Evolutionary conservation across 2,113 vertebrate genomes (phyloP).

Genomic region (Marcusenius ussheri): DNA sequence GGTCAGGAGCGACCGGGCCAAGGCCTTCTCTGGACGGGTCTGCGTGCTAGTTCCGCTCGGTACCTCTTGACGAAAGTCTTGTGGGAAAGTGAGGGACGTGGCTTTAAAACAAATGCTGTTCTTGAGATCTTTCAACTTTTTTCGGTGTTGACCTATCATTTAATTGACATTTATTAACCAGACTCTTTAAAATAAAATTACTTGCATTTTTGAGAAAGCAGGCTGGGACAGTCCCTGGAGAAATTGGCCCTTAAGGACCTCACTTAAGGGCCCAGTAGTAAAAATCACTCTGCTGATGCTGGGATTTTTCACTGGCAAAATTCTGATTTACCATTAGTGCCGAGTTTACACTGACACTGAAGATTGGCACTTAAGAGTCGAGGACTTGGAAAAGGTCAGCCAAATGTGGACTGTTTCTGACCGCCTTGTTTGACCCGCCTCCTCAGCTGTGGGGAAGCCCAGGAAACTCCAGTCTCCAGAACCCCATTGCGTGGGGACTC

Average conservation of each 20-base stretch:
- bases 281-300: background rate
- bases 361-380: background rate
- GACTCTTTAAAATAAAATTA: background rate
- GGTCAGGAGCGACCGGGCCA: background rate
- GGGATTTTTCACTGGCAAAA: background rate
- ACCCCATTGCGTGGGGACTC: background rate
- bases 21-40: background rate
- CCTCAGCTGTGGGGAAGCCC: background rate
- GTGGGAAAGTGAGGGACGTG: background rate
- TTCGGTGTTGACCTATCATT: background rate
- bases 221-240: background rate
- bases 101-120: background rate
- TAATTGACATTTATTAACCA: background rate
- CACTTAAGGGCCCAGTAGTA: background rate
- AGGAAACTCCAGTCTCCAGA: background rate
- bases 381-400: background rate
- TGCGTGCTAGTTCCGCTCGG: background rate
- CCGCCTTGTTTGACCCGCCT: background rate
- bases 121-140: background rate
- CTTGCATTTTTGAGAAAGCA: background rate
- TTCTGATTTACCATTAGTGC: background rate
- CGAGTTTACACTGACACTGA: background rate
- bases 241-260: background rate
- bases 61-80: background rate
- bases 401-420: background rate